A percentile compares a stretch with the other conserved stretches of the same genome.
These are phyloP conservation scores for Hydrozoanthus tunicans DNA, from an alignment of 64 coral and sea anemone genomes.

Conservation along the genomic window DNA sequence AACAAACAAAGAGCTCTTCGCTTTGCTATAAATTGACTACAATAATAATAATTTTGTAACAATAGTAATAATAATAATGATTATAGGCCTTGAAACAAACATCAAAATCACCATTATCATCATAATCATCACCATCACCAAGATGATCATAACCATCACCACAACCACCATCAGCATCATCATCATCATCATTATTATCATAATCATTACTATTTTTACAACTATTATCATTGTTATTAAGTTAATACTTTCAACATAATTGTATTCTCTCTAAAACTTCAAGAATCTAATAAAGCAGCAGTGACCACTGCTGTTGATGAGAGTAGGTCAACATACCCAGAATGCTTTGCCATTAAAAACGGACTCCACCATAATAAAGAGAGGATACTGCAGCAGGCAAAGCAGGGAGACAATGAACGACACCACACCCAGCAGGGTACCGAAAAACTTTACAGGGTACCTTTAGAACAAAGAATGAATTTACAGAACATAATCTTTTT, in stretches of 20 bases:
- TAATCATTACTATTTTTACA: not conserved
- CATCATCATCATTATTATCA: not conserved
- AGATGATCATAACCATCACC: too few relatives aligned
- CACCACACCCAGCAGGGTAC: not conserved
- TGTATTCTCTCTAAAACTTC: not conserved
- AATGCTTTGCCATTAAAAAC: slow-evolving; percentile 1
- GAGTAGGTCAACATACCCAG: slow-evolving; percentile 3
- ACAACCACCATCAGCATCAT: too few relatives aligned
- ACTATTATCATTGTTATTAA: not conserved
- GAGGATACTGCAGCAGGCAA: not conserved
- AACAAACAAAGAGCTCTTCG: too few relatives aligned
- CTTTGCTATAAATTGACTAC: too few relatives aligned
- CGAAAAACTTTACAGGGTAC: slow-evolving; percentile 9
- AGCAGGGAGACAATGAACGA: not conserved
- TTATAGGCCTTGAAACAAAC: too few relatives aligned
- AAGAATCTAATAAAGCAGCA: not conserved
- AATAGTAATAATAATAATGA: too few relatives aligned
- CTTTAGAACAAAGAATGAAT: not conserved
- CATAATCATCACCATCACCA: not conserved
- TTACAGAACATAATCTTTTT: too few relatives aligned
- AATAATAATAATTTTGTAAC: too few relatives aligned
- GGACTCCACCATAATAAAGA: not conserved
- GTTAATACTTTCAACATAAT: not conserved
- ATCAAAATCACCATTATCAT: not conserved
- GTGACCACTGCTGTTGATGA: not conserved